A percentile compares a stretch with the other conserved stretches of the same genome.
Conservation (phyloP, 1,140 invertebrate genomes). For the Spodoptera litura region DNA sequence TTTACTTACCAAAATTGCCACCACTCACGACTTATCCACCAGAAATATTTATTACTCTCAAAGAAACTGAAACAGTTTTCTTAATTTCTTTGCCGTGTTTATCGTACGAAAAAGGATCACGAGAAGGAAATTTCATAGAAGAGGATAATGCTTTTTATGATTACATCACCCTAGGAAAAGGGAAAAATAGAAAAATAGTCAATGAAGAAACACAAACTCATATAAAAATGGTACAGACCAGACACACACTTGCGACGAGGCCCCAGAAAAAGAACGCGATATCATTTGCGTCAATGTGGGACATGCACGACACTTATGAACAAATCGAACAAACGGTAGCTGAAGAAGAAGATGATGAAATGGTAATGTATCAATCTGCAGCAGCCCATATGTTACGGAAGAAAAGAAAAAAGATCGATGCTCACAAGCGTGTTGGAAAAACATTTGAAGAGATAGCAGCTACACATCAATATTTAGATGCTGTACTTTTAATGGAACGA, state of each 20-base stretch:
- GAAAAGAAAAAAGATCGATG: conserved; percentile 60
- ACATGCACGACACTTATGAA: conserved; percentile 90
- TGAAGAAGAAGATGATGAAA: conserved; percentile 81
- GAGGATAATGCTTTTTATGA: conserved; percentile 89
- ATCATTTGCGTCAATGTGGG: conserved; percentile 90
- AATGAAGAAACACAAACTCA: conserved; percentile 89
- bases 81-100: conserved; percentile 89
- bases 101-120: conserved; percentile 87
- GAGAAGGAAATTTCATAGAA: conserved; percentile 86
- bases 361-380: conserved; percentile 79
- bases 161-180: conserved; percentile 87
- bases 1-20: conserved; percentile 80
- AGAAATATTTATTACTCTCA: conserved; percentile 87
- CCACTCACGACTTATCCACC: conserved; percentile 76
- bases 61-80: conserved; percentile 89
- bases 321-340: conserved; percentile 72
- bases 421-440: conserved; percentile 55
- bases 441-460: conserved; percentile 70
- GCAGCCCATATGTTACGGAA: conserved; percentile 67
- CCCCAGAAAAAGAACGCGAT: conserved; percentile 86
- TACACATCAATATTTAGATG: conserved; percentile 87
- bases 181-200: conserved; percentile 88
- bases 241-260: conserved; percentile 87
- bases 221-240: conserved; percentile 86
- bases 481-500: conserved; percentile 88